phyloP scores from a whole-genome alignment of 1,140 invertebrate species.

The Papilio polyxenes region DNA sequence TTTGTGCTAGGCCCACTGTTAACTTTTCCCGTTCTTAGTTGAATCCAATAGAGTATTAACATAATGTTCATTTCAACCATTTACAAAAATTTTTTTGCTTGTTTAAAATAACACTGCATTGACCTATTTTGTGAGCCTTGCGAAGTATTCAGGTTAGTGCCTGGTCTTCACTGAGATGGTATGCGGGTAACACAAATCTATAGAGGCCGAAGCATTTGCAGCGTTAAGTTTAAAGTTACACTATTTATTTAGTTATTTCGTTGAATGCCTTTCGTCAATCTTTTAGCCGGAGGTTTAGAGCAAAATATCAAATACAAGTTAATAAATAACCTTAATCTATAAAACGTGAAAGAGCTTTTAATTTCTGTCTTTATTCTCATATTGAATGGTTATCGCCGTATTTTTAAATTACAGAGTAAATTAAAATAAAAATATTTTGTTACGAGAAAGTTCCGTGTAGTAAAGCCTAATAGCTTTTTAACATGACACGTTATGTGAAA shows the following conservation, averaged over 20 bases:
- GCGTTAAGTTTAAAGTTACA: not conserved
- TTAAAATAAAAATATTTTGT: not conserved
- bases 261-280: not conserved
- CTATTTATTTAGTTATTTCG: not conserved
- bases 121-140: conserved; percentile 5
- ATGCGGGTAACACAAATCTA: conserved; percentile 21
- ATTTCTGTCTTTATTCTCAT: not conserved
- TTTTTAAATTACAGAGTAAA: not conserved
- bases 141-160: conserved; percentile 3
- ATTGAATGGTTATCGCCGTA: not conserved
- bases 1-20: not conserved
- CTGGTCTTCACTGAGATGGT: conserved; percentile 8
- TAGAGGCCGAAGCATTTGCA: not conserved
- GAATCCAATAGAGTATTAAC: not conserved
- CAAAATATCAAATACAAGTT: not conserved
- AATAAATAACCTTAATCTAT: not conserved
- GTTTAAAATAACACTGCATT: conserved; percentile 12
- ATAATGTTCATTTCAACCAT: not conserved
- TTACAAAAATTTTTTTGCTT: not conserved
- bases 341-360: not conserved
- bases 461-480: not conserved
- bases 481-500: not conserved
- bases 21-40: not conserved
- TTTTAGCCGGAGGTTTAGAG: not conserved
- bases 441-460: not conserved